phyloP scores from a whole-genome alignment of 2,797 vertebrate genomes.

The Scyliorhinus canicula region DNA sequence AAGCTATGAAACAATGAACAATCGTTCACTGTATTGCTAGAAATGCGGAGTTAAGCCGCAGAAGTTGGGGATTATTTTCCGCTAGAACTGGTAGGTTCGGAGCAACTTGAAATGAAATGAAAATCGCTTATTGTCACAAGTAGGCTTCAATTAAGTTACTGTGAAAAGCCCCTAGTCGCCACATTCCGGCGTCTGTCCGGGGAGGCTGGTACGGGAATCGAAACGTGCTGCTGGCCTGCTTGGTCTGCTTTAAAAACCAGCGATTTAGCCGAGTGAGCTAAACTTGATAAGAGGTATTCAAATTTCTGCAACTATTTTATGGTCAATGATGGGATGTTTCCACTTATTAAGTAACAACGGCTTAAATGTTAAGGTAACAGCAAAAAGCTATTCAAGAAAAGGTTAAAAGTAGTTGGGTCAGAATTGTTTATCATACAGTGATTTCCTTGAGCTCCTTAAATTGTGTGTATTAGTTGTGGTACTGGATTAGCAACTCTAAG shows the following conservation, averaged over 20 bases:
- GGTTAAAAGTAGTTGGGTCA: background rate
- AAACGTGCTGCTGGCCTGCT: too few species aligned
- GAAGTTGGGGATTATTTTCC: background rate
- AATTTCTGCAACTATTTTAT: background rate
- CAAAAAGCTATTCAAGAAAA: background rate
- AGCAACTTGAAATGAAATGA: too few species aligned
- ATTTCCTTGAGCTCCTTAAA: background rate
- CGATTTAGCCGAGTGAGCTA: too few species aligned
- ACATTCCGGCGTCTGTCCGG: too few species aligned
- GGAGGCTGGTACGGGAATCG: too few species aligned
- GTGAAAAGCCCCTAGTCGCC: too few species aligned
- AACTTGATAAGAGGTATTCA: background rate
- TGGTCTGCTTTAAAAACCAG: too few species aligned
- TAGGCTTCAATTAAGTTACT: too few species aligned
- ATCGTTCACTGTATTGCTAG: background rate
- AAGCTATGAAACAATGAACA: background rate
- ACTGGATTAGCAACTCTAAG: background rate
- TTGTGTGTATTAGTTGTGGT: background rate
- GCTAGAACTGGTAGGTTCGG: background rate
- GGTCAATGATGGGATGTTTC: background rate
- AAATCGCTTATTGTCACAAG: too few species aligned
- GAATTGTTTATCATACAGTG: background rate
- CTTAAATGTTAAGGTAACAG: background rate
- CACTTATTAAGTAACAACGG: background rate
- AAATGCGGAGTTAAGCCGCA: background rate